Evolutionary conservation across 2,113 vertebrate genomes (phyloP).

Genomic region (Aptenodytes forsteri): DNA sequence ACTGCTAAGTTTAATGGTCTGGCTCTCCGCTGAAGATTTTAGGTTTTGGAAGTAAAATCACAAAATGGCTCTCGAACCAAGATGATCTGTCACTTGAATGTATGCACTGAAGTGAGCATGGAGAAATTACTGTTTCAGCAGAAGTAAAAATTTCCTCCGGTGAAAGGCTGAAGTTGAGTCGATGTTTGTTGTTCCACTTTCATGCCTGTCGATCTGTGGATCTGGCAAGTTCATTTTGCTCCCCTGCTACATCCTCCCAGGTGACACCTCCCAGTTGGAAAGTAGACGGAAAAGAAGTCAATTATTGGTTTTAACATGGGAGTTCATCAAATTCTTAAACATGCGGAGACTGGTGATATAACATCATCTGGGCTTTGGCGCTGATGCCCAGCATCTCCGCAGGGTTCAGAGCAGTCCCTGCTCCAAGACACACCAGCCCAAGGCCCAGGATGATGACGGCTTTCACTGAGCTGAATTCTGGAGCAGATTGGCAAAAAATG

Average conservation of each 20-base stretch:
- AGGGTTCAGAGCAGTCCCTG: not conserved
- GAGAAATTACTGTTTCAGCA: slow-evolving; percentile 31
- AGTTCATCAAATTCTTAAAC: not conserved
- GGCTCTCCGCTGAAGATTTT: not conserved
- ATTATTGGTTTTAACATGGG: not conserved
- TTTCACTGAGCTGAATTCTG: not conserved
- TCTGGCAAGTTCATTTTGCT: slow-evolving; percentile 1
- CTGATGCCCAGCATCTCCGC: not conserved
- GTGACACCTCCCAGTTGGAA: not conserved
- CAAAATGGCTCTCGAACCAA: not conserved
- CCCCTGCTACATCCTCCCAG: not conserved
- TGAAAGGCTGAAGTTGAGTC: not conserved
- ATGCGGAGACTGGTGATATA: not conserved
- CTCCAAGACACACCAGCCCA: not conserved
- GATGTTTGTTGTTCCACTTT: slow-evolving; percentile 11
- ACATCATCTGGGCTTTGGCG: not conserved
- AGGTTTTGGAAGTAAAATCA: slow-evolving; percentile 14
- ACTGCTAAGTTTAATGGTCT: not conserved
- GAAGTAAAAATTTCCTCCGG: not conserved
- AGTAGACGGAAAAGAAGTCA: not conserved
- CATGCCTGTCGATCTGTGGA: accelerated
- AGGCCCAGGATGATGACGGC: not conserved
- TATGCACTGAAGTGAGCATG: not conserved
- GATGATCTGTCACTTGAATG: not conserved
- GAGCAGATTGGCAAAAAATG: not conserved